phyloP scores from a whole-genome alignment of 92 coral and sea anemone genomes.

The Micromussa lordhowensis region DNA sequence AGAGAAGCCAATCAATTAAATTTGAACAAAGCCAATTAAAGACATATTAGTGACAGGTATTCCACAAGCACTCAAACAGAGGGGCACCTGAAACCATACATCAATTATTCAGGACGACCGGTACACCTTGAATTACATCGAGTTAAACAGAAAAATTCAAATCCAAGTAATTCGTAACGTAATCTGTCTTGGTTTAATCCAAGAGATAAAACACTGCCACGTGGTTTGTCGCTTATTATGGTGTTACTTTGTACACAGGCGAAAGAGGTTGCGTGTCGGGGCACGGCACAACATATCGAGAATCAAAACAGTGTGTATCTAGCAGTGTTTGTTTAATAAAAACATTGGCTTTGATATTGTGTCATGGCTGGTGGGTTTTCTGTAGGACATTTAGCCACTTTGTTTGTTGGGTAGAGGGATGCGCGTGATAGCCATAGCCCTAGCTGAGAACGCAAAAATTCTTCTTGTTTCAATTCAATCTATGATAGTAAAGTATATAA shows the following conservation, averaged over 20 bases:
- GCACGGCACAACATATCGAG: background rate
- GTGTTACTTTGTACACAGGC: background rate
- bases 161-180: background rate
- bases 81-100: conserved; percentile 39
- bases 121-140: background rate
- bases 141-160: background rate
- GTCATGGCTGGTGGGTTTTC: background rate
- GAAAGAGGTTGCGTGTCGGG: conserved; percentile 2
- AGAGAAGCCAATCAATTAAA: conserved; percentile 23
- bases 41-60: conserved; percentile 32
- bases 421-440: background rate
- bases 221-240: background rate
- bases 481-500: background rate
- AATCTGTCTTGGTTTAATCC: background rate
- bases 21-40: conserved; percentile 47
- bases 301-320: conserved; percentile 26
- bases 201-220: background rate
- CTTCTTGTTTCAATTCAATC: background rate
- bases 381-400: background rate
- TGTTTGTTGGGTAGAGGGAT: background rate
- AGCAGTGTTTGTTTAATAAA: conserved; percentile 1
- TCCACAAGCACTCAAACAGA: conserved; percentile 28
- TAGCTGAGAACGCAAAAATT: background rate
- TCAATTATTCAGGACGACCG: conserved; percentile 21
- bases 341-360: background rate